Evolutionary conservation across 2,797 vertebrate species (phyloP), one percentile per base, ranked within the genome.

Genomic region (Chrysocyon brachyurus): DNA sequence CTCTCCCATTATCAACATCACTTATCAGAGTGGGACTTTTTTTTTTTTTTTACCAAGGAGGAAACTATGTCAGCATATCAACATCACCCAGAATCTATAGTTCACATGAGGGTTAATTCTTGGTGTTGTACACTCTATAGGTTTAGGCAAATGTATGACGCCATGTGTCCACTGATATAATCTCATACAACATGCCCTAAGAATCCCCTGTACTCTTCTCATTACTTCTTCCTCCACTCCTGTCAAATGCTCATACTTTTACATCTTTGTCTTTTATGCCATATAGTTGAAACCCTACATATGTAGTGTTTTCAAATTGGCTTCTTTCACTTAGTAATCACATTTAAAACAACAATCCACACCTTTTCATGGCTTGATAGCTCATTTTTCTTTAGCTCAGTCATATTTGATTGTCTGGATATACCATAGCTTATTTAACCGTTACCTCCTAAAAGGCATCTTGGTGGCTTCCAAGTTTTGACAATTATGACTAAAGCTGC

Each of bases 161-260:
- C 9, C 22, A 4, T 1, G 1, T 7, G 0, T 4, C 31, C 16
- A 0, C 10, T 22, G 3, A 19, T 11, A 1, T 49, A 10, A 15
- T 16, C 21, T 59, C 1, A 1, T 1, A 1, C 12, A 0, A 49
- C 63, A 54, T 16, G 15, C 12, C 63, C 52, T 49, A 12, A 16
- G 11, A 28, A 5, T 16, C 16, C 54, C 70, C 19, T n/a, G 33
- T 22, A 4, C 57, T 54, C 49, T 49, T 54, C 8, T 40, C 2
- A 3, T 19, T 21, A 2, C 26, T 17, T 0, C 31, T 31, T 28
- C 64, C n/a, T 16, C 31, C 17, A 12, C 36, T 19, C 36, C 8
- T 33, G 12, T 12, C 24, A 26, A 36, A 26, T 24, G 11, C 16
- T 12, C 26, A 19, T 10, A 10, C 28, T 56, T 16, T 28, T 52